Evolutionary conservation across 2,113 vertebrate species (phyloP), one percentile per base, ranked within the genome.

Genomic region (Tichodroma muraria): DNA sequence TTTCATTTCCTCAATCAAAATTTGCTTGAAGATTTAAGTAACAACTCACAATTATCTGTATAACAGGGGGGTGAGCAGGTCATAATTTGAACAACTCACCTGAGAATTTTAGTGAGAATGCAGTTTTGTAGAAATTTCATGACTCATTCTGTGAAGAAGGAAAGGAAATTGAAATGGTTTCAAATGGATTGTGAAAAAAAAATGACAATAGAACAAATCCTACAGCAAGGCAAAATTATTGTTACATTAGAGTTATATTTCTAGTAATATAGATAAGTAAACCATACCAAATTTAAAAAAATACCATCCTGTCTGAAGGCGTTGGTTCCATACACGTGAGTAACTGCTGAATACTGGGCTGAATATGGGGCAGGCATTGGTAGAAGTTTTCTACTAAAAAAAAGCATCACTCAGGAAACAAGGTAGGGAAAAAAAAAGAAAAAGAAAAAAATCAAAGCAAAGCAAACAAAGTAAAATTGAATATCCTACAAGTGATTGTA

Each of bases 401-500:
- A 82, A 0, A 87, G 11, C 19, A 35, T 64, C 72, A 56, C 78
- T 89, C 71, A 93, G 63, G 60, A 96, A 65, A 38, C 9, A 90
- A 89, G 33, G 57, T 50, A 30, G 88, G 44, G 45, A 31, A 21
- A 27, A 54, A 83, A 72, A 76, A 60, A 64, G 33, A 35, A 30
- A 84, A 65, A 44, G 5, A 40, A 42, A 7, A 61, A 89, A 86
- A 33, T 24, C 59, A 70, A 92, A 95, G 63, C 35, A 97, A 89
- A 91, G 70, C 56, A 95, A 92, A 63, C 20, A 66, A 86, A 89
- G 40, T 59, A 65, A 96, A 88, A 85, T 69, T 57, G 42, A 88
- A 61, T 64, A 95, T 70, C 71, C 63, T 91, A 85, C 89, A 96
- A 94, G 66, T 76, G 66, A 80, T 89, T 96, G 35, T 94, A 96